Conservation (phyloP, 2,113 vertebrate species). For the Oryctolagus cuniculus region mOryCun1.1 NC_091433.1:37758001-37758500, state of each 20-base stretch:
- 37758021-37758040: background rate
- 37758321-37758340: too few relatives aligned
- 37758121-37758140: background rate
- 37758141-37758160: background rate
- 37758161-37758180: background rate
- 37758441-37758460: too few relatives aligned
- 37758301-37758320: too few relatives aligned
- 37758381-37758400: too few relatives aligned
- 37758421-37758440: too few relatives aligned
- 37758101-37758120: background rate
- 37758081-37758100: background rate
- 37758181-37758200: background rate
- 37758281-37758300: too few relatives aligned
- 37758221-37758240: background rate
- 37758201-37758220: background rate
- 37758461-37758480: too few relatives aligned
- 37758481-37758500: too few relatives aligned
- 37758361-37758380: too few relatives aligned
- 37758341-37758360: too few relatives aligned
- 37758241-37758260: background rate
- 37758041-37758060: background rate
- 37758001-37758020: background rate
- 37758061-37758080: background rate
- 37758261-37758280: background rate
- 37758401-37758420: too few relatives aligned